These are phyloP conservation scores for Mormyrus proboscirostris DNA, from an alignment of 2,797 vertebrate species.

Conservation along the genomic window DNA sequence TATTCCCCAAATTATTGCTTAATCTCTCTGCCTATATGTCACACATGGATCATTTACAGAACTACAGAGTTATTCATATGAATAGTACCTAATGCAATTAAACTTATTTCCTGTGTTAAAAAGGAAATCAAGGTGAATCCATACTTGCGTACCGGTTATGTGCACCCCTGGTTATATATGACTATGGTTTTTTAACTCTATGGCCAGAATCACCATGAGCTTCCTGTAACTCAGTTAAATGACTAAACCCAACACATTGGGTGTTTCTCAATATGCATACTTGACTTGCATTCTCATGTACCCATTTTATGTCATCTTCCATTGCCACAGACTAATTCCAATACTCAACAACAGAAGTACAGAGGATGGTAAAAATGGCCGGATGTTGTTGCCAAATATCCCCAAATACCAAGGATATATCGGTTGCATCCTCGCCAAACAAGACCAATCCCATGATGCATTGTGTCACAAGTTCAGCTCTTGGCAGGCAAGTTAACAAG, in stretches of 20 bases:
- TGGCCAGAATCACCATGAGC: neutral
- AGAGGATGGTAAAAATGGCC: neutral
- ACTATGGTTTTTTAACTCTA: neutral
- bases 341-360: neutral
- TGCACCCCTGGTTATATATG: neutral
- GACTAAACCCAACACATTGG: neutral
- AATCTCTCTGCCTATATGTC: neutral
- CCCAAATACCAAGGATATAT: neutral
- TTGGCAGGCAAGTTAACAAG: neutral
- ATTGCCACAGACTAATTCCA: neutral
- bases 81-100: neutral
- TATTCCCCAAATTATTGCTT: neutral
- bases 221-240: neutral
- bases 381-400: neutral
- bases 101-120: neutral
- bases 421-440: neutral
- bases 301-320: neutral
- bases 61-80: neutral
- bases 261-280: neutral
- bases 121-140: neutral
- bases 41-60: neutral
- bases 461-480: neutral
- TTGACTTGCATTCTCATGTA: neutral
- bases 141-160: no score
- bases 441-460: neutral